Evolutionary conservation across 2,888 invertebrate species (phyloP), one percentile per base, ranked within the genome.

Genomic region (Drosophila merina): DNA sequence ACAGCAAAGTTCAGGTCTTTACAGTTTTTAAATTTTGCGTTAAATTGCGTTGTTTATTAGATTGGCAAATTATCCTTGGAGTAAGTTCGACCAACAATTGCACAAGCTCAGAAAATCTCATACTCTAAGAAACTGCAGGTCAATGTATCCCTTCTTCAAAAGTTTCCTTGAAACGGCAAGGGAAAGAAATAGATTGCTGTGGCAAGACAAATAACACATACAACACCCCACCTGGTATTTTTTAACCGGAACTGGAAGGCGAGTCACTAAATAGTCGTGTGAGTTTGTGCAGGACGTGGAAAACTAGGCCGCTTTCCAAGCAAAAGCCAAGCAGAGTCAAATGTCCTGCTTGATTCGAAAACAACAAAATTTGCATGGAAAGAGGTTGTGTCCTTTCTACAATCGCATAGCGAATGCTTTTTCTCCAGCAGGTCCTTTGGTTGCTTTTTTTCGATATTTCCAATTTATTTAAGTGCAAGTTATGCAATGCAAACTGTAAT

Each of bases 401-500:
- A 55, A 67, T 68, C 69, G 70, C 57, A 58, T 64, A 57, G 64
- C 54, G 40, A 31, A 26, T 28, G 47, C 69, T 57, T 40, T 40
- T 28, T 4, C 12, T 47, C 12, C 14, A 68, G 14, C 50, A 55
- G 66, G 48, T 42, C 47, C 67, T 54, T 20, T 49, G n/a, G 9
- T 42, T 20, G 54, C 45, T 55, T 57, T 55, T 57, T 71, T 60
- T 72, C 79, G 69, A 74, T 72, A 74, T 74, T 79, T 79, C 76
- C 81, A 84, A 84, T 84, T 88, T 86, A 68, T 84, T 72, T 75
- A 76, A 84, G 88, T 84, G 87, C 83, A 69, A 70, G 74, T 75
- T 86, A 72, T 74, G 80, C 80, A 74, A 84, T 77, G 72, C 72
- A 77, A 64, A 36, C 62, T 57, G 47, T 62, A 54, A 45, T 50